phyloP scores from a whole-genome alignment of 2,113 vertebrate genomes.

The Mionectes macconnelli region DNA sequence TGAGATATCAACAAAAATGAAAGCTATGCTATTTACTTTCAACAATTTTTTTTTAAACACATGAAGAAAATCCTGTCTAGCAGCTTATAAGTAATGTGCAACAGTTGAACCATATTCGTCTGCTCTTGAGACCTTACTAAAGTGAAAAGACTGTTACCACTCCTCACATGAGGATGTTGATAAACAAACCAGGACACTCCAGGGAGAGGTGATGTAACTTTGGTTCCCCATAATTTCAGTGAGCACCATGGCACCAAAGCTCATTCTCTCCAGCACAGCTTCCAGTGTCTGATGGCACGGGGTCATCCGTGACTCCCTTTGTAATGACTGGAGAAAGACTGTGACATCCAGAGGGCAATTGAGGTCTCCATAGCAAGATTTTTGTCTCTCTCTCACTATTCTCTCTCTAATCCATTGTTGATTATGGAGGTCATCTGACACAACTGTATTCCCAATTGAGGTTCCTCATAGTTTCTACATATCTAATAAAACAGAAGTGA shows the following conservation, averaged over 20 bases:
- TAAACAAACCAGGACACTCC: background rate
- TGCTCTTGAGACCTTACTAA: background rate
- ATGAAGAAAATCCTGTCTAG: background rate
- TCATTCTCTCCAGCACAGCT: background rate
- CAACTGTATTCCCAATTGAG: background rate
- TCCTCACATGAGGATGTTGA: background rate
- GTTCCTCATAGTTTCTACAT: background rate
- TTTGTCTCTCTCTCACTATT: background rate
- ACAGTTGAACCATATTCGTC: background rate
- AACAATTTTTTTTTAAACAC: background rate
- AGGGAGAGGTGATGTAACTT: background rate
- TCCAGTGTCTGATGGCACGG: background rate
- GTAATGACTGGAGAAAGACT: background rate
- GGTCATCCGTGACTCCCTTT: accelerated
- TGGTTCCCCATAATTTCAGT: background rate
- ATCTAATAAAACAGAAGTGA: background rate
- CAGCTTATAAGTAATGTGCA: background rate
- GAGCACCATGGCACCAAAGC: background rate
- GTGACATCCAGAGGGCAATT: background rate
- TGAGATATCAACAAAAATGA: background rate
- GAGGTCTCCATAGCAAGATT: background rate
- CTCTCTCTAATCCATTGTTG: background rate
- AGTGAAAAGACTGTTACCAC: background rate
- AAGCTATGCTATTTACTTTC: background rate
- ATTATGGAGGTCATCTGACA: background rate